Percentiles rank a stretch among this genome's conserved stretches.
These are phyloP conservation scores for Steinernema scapterisci DNA, from an alignment of 2,888 invertebrate species.

Conservation along the genomic window DNA sequence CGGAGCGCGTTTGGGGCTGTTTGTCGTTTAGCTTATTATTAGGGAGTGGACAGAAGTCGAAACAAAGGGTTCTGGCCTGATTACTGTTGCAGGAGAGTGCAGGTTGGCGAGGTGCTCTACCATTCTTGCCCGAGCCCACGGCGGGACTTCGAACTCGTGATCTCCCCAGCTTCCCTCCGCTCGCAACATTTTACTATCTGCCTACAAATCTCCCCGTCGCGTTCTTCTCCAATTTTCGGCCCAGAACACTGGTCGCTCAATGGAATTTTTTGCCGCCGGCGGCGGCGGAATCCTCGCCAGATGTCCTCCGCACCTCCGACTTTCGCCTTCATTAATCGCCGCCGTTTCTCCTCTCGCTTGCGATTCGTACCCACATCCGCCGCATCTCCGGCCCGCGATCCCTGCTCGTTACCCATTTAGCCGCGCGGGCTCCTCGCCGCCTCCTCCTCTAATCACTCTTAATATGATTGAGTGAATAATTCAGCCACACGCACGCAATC, in stretches of 20 bases:
- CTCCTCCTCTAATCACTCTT: slow-evolving; percentile 20
- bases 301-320: not conserved
- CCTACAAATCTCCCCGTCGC: too few relatives aligned
- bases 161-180: not conserved
- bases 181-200: not conserved
- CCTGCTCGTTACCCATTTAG: not conserved
- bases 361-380: too few relatives aligned
- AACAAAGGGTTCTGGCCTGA: not conserved
- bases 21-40: slow-evolving; percentile 1
- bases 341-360: too few relatives aligned
- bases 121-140: too few relatives aligned
- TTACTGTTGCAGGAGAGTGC: not conserved
- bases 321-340: too few relatives aligned
- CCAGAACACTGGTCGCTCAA: not conserved
- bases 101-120: not conserved
- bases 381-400: not conserved
- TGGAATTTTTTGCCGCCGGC: not conserved
- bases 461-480: slow-evolving; percentile 33
- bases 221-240: not conserved
- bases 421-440: not conserved
- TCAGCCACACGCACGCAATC: slow-evolving; percentile 33
- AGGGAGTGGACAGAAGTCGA: not conserved
- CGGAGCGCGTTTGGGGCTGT: slow-evolving; percentile 1
- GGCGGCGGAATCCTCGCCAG: not conserved
- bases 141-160: too few relatives aligned